Base-by-base conservation (phyloP, 1,140 invertebrate genomes). In the Rhopalosiphum padi region DNA sequence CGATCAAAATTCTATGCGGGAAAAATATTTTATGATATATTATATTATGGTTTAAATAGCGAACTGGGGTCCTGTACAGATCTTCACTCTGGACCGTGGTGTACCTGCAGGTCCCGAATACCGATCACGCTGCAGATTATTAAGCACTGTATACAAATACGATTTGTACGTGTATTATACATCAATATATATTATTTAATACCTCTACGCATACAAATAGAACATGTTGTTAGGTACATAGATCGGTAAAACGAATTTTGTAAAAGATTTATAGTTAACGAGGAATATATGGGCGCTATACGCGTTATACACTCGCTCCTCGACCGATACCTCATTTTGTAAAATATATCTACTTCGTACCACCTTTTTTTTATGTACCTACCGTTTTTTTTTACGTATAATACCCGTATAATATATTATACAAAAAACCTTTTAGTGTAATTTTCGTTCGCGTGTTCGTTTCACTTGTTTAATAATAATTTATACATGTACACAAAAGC, bases 381-480 rank as follows among this genome's bases (percentile, higher is more conserved):
- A 23, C 11, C 9, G 4, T 68, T 30, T 30, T n/a, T n/a, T 68
- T 30, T 30, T 77, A n/a, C 25, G 8, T 9, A 60, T 15, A n/a
- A 60, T 30, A n/a, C 60, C 60, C 60, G 3, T 5, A 43, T 30
- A 43, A 41, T 85, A 25, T 15, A 46, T n/a, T 30, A 30, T 0
- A 46, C 48, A 87, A 51, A 53, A 51, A 88, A 46, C n/a, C 48
- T 88, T 88, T 88, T 88, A 88, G 46, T 22, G 41, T 53, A 53
- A 51, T 88, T 87, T 88, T 88, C 48, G 48, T 4, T 88, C 48
- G 87, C 87, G 87, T 88, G 87, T 35, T 53, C 48, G 48, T 87
- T 87, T 30, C 18, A 25, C 83, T 41, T 11, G 83, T 51, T 51
- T 30, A 25, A 43, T 25, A 85, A 43, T 85, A 41, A 41, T 85